phyloP scores from a whole-genome alignment of 2,113 vertebrate species.

The Antechinus flavipes region DNA sequence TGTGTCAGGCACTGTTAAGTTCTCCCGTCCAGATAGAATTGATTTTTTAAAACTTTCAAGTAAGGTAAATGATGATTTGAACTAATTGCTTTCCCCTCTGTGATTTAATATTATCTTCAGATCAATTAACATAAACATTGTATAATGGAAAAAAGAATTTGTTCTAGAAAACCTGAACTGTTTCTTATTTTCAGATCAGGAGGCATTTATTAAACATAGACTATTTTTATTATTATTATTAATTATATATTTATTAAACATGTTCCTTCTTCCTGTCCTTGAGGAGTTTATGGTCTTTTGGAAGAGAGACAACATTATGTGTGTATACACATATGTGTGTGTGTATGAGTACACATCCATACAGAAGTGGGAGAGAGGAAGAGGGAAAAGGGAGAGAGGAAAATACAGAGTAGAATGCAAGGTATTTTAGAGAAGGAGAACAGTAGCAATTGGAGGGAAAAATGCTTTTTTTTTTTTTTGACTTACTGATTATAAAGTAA shows the following conservation, averaged over 20 bases:
- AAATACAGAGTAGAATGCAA: not conserved
- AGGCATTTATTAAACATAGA: not conserved
- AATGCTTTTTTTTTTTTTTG: not conserved
- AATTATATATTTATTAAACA: too few species aligned
- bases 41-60: too few species aligned
- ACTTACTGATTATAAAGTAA: not conserved
- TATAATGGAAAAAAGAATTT: not conserved
- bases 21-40: too few species aligned
- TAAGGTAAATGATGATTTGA: not conserved
- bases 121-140: not conserved
- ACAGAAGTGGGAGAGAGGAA: too few species aligned
- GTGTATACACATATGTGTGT: not conserved
- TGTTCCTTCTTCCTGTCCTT: not conserved
- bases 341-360: too few species aligned
- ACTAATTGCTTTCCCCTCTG: not conserved
- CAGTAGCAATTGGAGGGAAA: not conserved
- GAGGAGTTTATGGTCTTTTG: not conserved
- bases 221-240: too few species aligned
- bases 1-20: not conserved
- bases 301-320: not conserved
- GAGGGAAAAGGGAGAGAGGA: too few species aligned
- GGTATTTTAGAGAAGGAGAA: not conserved
- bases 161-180: not conserved
- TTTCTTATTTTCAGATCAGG: not conserved
- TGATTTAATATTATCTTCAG: not conserved